Conservation (phyloP, 2,113 vertebrate genomes). For the Edolisoma coerulescens region DNA sequence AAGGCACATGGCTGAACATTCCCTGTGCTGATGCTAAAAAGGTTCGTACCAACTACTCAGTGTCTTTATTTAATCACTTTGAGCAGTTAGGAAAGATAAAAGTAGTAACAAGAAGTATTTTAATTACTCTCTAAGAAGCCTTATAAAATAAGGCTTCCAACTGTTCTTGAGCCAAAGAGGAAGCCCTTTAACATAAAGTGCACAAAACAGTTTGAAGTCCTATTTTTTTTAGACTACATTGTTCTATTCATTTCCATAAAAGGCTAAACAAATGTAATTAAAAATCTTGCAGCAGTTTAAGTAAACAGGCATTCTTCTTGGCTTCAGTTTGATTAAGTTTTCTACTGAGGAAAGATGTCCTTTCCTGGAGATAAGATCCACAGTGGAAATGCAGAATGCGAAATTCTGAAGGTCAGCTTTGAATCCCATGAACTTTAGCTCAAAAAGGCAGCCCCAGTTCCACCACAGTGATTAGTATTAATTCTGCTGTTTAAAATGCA, state of each 20-base stretch:
- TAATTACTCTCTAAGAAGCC: neutral
- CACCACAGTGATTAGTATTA: neutral
- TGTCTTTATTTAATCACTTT: neutral
- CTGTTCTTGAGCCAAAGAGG: conserved; percentile 10
- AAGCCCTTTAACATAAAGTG: neutral
- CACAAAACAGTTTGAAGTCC: neutral
- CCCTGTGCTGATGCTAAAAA: neutral
- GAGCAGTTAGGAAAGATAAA: neutral
- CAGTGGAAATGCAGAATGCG: neutral
- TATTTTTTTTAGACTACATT: neutral
- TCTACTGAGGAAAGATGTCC: neutral
- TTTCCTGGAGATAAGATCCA: neutral
- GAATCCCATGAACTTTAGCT: neutral
- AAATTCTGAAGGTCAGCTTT: neutral
- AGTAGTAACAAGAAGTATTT: neutral
- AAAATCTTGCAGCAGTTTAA: neutral
- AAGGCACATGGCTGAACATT: neutral
- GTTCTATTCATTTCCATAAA: neutral
- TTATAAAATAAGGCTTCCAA: neutral
- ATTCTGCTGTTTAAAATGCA: neutral
- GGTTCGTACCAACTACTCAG: neutral
- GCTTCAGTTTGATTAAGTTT: neutral
- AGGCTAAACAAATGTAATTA: neutral
- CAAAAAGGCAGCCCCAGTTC: neutral
- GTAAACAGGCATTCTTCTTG: neutral